These are phyloP conservation scores for Leucoraja erinaceus DNA, from an alignment of 2,113 vertebrate species.

Conservation along the genomic window DNA sequence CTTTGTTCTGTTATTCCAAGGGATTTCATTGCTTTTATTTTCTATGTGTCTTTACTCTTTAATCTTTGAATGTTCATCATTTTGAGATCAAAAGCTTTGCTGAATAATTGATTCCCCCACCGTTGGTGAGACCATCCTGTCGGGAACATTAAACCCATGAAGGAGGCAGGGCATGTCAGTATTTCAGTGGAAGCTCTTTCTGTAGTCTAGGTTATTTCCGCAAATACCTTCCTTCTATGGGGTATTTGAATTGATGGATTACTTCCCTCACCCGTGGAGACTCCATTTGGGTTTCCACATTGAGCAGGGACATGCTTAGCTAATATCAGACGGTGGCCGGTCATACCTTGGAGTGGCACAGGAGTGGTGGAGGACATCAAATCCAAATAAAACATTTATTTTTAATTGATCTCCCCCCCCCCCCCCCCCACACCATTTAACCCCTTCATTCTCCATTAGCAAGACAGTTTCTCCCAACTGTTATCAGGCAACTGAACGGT, in stretches of 20 bases:
- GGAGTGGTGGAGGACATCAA: neutral
- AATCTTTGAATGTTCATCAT: neutral
- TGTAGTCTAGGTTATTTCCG: neutral
- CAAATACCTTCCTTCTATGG: neutral
- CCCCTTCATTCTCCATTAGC: neutral
- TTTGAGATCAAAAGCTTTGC: conserved; percentile 12
- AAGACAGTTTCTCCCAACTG: no score
- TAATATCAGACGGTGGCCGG: no score
- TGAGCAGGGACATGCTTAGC: neutral
- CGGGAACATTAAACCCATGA: neutral
- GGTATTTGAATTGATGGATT: conserved; percentile 11
- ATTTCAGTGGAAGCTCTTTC: neutral
- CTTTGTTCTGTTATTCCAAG: neutral
- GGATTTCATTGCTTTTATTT: neutral
- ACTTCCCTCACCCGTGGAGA: neutral
- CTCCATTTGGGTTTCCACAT: conserved; percentile 12
- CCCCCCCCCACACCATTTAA: neutral
- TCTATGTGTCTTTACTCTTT: neutral
- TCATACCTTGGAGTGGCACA: neutral
- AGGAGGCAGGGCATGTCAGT: neutral
- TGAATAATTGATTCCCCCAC: conserved; percentile 10
- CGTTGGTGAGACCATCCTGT: neutral
- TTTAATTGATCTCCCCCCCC: neutral
- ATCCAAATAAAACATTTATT: neutral
- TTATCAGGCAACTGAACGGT: no score